These are phyloP conservation scores for Cercocebus atys DNA, from an alignment of 2,113 vertebrate species.

Conservation along the genomic window DNA sequence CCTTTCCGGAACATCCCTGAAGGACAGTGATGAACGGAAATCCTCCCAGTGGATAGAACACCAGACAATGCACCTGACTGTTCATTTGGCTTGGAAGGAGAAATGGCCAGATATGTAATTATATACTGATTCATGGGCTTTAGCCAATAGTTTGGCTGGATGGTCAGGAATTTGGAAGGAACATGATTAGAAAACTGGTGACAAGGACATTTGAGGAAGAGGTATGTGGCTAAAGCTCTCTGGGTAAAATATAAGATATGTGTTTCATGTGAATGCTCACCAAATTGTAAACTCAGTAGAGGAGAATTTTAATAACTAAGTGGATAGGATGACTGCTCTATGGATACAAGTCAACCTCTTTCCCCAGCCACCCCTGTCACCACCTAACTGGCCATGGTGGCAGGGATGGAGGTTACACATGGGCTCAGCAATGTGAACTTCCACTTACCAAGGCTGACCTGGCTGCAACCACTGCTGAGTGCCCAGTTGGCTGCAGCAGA, in stretches of 20 bases:
- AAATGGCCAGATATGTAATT: not conserved
- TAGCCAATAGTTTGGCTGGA: not conserved
- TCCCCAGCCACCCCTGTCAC: not conserved
- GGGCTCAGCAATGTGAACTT: not conserved
- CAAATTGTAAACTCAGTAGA: not conserved
- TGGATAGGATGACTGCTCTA: not conserved
- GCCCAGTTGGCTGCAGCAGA: too few species aligned
- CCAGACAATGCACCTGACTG: not conserved
- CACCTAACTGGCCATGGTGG: not conserved
- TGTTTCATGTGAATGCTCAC: not conserved
- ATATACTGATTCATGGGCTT: not conserved
- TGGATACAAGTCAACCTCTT: not conserved
- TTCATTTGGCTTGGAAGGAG: not conserved
- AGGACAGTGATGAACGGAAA: not conserved
- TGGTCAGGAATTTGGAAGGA: not conserved
- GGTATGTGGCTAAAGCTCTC: not conserved
- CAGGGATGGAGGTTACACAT: not conserved
- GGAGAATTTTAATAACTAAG: not conserved
- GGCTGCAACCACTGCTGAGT: too few species aligned
- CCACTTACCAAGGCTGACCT: too few species aligned
- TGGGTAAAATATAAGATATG: not conserved
- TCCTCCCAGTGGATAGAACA: not conserved
- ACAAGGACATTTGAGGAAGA: not conserved
- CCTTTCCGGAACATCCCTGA: not conserved
- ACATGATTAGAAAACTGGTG: not conserved